Evolutionary conservation across 2,888 invertebrate genomes (phyloP), one percentile per base, ranked within the genome.

Genomic region (Oxycera nigricornis): DNA sequence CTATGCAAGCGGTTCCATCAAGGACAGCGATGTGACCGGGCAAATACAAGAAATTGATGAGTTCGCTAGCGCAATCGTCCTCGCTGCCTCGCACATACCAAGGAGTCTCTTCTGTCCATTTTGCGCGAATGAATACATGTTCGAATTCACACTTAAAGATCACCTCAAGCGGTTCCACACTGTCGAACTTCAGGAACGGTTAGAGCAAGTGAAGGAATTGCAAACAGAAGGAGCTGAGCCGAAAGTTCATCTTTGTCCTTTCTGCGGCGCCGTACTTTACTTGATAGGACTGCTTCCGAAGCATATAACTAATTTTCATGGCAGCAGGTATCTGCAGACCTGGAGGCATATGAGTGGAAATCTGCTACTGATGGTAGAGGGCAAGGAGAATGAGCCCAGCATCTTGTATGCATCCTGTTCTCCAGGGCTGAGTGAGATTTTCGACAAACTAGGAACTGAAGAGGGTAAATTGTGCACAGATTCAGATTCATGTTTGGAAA

Each of bases 101-200:
- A 50, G 76, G 55, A 75, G 76, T 26, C 46, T 78, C 14, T 78
- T 75, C 68, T 79, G 79, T 75, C 77, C 78, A 35, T 78, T 76
- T 41, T 79, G 79, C 74, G 75, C 76, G 28, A 75, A 78, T 24
- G 78, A 77, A 31, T 79, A 76, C 72, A 74, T 78, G 67, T 79
- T 79, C 74, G 79, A 79, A 50, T 79, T 78, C 52, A 77, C 77
- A 1, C 61, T 79, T 2, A 77, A 78, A 57, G 77, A 78, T 50
- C 79, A 79, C 72, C 28, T 79, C 6, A 76, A 76, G 22, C 72
- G 76, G n/a, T 68, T 75, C 11, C 78, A 79, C 72, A 20, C 62
- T 4, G 35, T 73, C 0, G 78, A 77, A 6, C n/a, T 76, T 28
- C 24, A 55, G 6, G 59, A 73, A 46, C 41, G 70, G 6, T 70